A percentile compares a stretch with the other conserved stretches of the same genome.
phyloP scores from a whole-genome alignment of 2,888 invertebrate genomes.

The Brachylomia viminalis region DNA sequence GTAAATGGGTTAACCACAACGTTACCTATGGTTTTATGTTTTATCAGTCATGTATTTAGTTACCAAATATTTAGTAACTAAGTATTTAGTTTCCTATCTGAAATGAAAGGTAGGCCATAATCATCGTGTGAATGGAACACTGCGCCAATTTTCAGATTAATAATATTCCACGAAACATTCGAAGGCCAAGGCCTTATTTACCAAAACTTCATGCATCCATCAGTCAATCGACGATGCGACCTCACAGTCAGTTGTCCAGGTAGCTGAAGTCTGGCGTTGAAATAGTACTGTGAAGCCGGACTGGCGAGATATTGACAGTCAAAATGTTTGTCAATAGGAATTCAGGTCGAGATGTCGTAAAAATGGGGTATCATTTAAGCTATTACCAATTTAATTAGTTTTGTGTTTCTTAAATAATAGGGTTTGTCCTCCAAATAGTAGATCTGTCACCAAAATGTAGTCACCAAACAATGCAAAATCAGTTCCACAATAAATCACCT shows the following conservation, averaged over 20 bases:
- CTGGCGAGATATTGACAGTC: slow-evolving; percentile 31
- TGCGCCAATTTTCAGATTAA: background rate
- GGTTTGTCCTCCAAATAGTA: too few species aligned
- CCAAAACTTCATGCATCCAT: slow-evolving; percentile 30
- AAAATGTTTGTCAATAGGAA: slow-evolving; percentile 9
- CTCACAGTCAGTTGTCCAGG: slow-evolving; percentile 29
- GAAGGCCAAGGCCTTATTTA: background rate
- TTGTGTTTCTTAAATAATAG: too few species aligned
- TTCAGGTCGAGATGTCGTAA: background rate
- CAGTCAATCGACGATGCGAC: slow-evolving; percentile 40
- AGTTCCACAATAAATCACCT: too few species aligned
- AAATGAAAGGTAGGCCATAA: background rate
- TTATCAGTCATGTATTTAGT: background rate
- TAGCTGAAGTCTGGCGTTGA: slow-evolving; percentile 14
- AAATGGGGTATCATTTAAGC: too few species aligned
- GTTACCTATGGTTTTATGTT: background rate
- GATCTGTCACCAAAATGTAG: too few species aligned
- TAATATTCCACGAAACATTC: background rate
- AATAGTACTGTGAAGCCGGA: slow-evolving; percentile 31
- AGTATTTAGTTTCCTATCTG: background rate
- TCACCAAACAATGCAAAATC: too few species aligned
- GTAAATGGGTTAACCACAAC: background rate
- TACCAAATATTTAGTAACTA: background rate
- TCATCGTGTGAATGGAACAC: background rate
- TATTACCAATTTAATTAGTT: too few species aligned